Evolutionary conservation across 2,797 vertebrate species (phyloP).

Genomic region (Gymnopithys bicolor): DNA sequence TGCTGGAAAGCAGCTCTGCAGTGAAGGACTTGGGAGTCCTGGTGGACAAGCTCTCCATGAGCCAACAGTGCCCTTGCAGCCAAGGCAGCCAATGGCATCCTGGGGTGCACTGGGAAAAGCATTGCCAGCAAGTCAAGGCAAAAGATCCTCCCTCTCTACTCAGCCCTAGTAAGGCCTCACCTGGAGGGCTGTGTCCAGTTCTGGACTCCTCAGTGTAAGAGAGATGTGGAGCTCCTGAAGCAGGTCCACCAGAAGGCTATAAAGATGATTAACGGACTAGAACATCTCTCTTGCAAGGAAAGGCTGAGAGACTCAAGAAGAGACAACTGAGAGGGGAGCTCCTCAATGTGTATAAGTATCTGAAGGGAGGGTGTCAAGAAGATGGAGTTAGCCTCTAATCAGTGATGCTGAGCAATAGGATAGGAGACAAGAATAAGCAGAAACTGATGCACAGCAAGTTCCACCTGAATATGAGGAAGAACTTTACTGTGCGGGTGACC

Average conservation of each 20-base stretch:
- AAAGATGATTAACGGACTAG: neutral
- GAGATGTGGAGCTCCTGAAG: neutral
- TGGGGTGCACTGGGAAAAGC: neutral
- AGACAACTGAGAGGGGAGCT: neutral
- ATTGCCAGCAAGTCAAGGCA: rapidly evolving
- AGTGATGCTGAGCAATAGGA: neutral
- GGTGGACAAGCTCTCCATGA: neutral
- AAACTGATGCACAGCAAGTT: neutral
- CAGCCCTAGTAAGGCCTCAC: neutral
- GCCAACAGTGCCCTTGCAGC: neutral
- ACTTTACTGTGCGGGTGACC: neutral
- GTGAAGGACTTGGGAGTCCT: neutral
- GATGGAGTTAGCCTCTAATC: neutral
- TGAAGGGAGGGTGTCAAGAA: neutral
- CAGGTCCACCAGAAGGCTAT: neutral
- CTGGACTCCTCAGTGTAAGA: neutral
- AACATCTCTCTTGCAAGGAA: neutral
- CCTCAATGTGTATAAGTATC: neutral
- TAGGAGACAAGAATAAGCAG: neutral
- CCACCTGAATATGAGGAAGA: neutral
- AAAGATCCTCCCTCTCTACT: neutral
- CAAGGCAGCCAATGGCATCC: neutral
- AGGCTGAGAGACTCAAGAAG: neutral
- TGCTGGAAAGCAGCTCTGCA: neutral
- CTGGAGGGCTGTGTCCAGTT: neutral